phyloP scores from a whole-genome alignment of 1,140 invertebrate genomes.

The Atta cephalotes region DNA sequence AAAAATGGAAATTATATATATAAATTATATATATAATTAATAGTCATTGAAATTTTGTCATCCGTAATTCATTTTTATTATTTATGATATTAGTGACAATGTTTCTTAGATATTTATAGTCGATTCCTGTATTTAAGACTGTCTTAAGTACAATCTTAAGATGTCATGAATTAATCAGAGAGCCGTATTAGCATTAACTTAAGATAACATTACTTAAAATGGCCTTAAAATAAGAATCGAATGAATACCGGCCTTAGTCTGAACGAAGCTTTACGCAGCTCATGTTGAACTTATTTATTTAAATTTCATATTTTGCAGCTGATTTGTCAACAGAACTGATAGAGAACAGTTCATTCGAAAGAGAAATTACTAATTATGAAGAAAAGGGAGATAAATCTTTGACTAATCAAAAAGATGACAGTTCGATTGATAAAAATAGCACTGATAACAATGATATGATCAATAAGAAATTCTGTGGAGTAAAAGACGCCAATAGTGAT shows the following conservation, averaged over 20 bases:
- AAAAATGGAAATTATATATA: background rate
- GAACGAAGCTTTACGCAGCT: too few species aligned
- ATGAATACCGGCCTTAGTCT: background rate
- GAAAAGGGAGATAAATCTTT: slow-evolving; percentile 1
- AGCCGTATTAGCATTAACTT: too few species aligned
- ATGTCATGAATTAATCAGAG: too few species aligned
- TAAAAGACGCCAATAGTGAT: background rate
- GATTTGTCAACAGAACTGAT: slow-evolving; percentile 36
- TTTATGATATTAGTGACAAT: background rate
- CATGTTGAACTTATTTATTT: background rate
- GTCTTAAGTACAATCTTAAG: too few species aligned
- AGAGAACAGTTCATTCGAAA: slow-evolving; percentile 22
- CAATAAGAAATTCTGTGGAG: background rate
- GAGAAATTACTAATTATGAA: background rate
- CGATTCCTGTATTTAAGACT: too few species aligned
- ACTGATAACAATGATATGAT: background rate
- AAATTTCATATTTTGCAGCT: slow-evolving; percentile 31
- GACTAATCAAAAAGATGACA: background rate
- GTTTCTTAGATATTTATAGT: background rate
- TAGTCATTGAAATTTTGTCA: background rate
- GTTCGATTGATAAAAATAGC: background rate
- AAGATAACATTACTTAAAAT: too few species aligned
- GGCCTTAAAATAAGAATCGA: too few species aligned
- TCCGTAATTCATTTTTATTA: background rate
- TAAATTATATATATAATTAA: too few species aligned